A percentile compares a stretch with the other conserved stretches of the same genome.
These are phyloP conservation scores for Cephus pulcher DNA, from an alignment of 2,888 invertebrate species.

Conservation along the genomic window DNA sequence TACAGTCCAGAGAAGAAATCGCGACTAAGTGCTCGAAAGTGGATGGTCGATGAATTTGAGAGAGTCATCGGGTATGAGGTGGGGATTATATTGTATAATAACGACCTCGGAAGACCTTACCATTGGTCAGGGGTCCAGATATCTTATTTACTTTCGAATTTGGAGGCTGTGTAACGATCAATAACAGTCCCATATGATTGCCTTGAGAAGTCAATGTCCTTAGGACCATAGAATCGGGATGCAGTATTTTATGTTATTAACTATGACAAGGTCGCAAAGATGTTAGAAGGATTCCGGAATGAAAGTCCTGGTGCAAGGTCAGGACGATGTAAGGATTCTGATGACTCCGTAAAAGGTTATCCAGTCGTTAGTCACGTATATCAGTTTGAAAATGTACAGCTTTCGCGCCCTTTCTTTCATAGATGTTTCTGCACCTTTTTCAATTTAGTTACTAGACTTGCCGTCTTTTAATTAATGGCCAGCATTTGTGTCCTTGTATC, in stretches of 20 bases:
- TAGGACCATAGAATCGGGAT: neutral
- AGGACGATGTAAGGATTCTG: neutral
- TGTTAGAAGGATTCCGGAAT: neutral
- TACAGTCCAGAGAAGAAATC: slow-evolving; percentile 29
- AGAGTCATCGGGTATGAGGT: slow-evolving; percentile 16
- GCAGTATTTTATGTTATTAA: neutral
- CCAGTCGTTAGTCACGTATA: neutral
- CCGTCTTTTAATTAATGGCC: neutral
- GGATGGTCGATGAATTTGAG: slow-evolving; percentile 23
- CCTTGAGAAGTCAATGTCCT: slow-evolving; percentile 3
- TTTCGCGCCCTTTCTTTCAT: neutral
- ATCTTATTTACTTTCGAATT: slow-evolving; percentile 19
- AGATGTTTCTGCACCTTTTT: neutral
- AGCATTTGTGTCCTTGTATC: neutral
- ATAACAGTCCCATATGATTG: neutral
- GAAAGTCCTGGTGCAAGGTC: neutral
- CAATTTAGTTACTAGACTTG: neutral
- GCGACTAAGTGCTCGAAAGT: slow-evolving; percentile 38
- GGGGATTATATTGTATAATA: slow-evolving; percentile 32
- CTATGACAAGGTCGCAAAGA: neutral
- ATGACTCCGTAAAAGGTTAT: neutral
- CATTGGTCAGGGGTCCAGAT: slow-evolving; percentile 29
- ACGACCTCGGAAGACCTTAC: slow-evolving; percentile 30
- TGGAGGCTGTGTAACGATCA: slow-evolving; percentile 10
- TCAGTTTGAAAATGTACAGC: neutral